Percentiles rank a stretch among this genome's conserved stretches.
Conservation (phyloP, 2,888 invertebrate genomes). For the Barypeithes pellucidus region DNA sequence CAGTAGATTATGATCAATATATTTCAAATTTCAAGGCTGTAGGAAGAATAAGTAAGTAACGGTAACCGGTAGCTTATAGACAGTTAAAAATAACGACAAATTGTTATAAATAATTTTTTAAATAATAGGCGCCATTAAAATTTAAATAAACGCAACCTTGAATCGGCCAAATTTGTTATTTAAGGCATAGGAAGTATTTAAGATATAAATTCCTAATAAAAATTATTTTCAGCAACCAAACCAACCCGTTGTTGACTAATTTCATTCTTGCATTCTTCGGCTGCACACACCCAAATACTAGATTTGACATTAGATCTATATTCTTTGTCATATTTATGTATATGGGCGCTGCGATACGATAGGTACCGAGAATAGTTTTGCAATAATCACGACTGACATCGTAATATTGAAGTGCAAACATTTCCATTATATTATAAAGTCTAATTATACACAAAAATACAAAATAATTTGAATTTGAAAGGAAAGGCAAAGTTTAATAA, state of each 20-base stretch:
- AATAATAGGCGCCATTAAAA: neutral
- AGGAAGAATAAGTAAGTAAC: neutral
- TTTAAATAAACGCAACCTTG: neutral
- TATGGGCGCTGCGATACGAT: neutral
- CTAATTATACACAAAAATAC: too few species aligned
- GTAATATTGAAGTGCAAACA: too few species aligned
- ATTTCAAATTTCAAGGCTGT: neutral
- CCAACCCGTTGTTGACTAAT: constrained; percentile 41
- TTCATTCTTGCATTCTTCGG: constrained; percentile 42
- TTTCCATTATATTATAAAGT: too few species aligned
- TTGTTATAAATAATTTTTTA: neutral
- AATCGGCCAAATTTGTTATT: neutral
- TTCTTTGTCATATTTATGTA: neutral
- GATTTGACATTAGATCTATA: neutral
- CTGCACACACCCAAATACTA: constrained; percentile 39
- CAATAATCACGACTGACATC: neutral
- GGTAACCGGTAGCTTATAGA: neutral
- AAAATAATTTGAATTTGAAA: too few species aligned
- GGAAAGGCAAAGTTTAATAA: too few species aligned
- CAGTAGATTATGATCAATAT: neutral
- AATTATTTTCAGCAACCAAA: constrained; percentile 22
- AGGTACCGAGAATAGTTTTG: neutral
- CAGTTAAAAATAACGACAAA: neutral
- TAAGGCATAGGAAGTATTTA: constrained; percentile 18
- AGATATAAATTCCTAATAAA: constrained; percentile 30